phyloP scores from a whole-genome alignment of 92 coral and sea anemone genomes.

The Umimayanthus chanpuru region DNA sequence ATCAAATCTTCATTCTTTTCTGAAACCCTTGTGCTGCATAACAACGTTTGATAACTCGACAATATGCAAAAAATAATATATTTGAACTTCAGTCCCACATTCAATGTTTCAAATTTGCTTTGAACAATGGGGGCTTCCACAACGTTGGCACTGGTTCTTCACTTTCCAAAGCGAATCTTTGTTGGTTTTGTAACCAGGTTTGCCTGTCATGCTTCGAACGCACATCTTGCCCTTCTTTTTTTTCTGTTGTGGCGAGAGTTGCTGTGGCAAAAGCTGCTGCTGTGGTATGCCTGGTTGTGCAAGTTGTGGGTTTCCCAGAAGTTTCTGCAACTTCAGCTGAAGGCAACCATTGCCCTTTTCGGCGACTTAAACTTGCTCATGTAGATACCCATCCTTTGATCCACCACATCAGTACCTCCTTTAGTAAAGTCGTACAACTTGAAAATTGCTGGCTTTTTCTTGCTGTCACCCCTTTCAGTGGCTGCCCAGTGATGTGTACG shows the following conservation, averaged over 20 bases:
- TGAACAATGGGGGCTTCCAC: background rate
- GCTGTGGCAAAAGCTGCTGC: slow-evolving; percentile 1
- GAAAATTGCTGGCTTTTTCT: slow-evolving; percentile 6
- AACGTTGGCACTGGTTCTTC: slow-evolving; percentile 4
- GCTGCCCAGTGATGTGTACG: slow-evolving; percentile 31
- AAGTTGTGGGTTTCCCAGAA: background rate
- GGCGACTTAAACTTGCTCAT: slow-evolving; percentile 16
- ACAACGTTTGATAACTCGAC: too few relatives aligned
- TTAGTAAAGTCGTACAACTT: slow-evolving; percentile 40
- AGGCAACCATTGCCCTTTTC: slow-evolving; percentile 25
- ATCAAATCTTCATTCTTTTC: too few relatives aligned
- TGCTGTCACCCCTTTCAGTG: slow-evolving; percentile 4
- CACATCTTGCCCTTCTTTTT: background rate
- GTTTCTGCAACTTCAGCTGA: slow-evolving; percentile 23
- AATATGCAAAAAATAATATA: too few relatives aligned
- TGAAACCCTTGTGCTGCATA: too few relatives aligned
- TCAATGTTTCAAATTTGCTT: background rate
- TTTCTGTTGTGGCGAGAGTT: background rate
- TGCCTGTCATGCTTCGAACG: background rate
- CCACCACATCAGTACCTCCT: slow-evolving; percentile 22
- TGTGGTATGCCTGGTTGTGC: background rate
- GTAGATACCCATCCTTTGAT: slow-evolving; percentile 23
- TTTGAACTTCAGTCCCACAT: too few relatives aligned
- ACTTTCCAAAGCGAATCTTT: background rate
- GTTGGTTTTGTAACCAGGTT: background rate